Conservation (phyloP, 1,140 invertebrate species). For the Dendrolimus kikuchii region DNA sequence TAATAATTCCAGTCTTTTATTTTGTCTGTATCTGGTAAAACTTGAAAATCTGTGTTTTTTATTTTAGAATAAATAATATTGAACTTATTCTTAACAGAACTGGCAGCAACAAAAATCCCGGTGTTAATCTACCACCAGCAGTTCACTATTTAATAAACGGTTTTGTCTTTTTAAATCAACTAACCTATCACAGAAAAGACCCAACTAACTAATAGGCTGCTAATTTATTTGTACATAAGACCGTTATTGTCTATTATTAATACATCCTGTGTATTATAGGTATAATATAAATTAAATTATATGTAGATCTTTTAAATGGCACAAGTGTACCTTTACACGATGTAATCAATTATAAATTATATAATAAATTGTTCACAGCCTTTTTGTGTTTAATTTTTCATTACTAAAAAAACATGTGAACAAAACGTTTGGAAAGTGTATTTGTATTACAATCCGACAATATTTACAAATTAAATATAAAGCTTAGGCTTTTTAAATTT, state of each 20-base stretch:
- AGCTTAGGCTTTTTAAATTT: not conserved
- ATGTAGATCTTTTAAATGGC: conserved; percentile 44
- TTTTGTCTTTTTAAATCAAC: no score
- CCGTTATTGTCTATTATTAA: not conserved
- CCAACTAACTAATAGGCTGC: no score
- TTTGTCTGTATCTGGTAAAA: no score
- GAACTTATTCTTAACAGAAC: no score
- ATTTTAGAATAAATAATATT: no score
- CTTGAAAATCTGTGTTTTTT: no score
- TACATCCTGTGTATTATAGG: conserved; percentile 3
- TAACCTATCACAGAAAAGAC: no score
- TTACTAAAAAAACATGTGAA: conserved; percentile 29
- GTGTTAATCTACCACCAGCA: no score
- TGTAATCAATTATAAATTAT: conserved; percentile 3
- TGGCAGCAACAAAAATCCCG: no score
- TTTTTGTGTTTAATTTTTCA: conserved; percentile 15
- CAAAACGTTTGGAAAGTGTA: conserved; percentile 24
- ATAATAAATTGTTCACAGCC: conserved; percentile 44
- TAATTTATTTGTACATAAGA: no score
- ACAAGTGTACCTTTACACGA: conserved; percentile 36
- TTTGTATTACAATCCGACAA: conserved; percentile 6
- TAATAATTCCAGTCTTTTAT: no score
- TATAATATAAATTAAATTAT: conserved; percentile 12
- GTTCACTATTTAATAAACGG: no score
- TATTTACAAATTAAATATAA: conserved; percentile 12